Evolutionary conservation across 2,797 vertebrate genomes (phyloP).

Genomic region (Lepilemur septentrionalis): DNA sequence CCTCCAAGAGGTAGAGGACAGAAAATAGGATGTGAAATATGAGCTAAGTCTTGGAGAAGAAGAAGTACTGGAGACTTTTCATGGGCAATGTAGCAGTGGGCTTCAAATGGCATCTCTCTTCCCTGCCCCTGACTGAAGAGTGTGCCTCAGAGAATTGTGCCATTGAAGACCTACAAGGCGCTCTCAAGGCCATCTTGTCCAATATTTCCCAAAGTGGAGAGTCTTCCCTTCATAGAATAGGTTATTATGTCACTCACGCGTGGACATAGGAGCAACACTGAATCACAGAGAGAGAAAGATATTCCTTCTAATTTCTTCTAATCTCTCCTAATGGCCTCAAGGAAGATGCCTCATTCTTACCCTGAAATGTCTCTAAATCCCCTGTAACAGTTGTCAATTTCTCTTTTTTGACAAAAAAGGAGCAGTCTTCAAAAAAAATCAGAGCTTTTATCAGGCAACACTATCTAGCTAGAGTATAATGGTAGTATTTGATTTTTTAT

Average conservation of each 20-base stretch:
- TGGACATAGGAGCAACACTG: neutral
- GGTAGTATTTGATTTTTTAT: neutral
- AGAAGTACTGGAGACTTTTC: neutral
- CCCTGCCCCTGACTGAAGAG: neutral
- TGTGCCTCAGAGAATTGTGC: neutral
- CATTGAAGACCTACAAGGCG: neutral
- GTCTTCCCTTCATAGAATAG: neutral
- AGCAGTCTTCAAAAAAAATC: neutral
- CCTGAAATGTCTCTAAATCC: neutral
- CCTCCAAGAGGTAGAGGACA: neutral
- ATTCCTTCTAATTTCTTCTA: neutral
- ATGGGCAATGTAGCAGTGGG: too few relatives aligned
- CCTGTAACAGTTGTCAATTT: neutral
- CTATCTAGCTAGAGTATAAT: neutral
- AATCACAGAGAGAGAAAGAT: neutral
- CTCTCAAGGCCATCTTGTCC: neutral
- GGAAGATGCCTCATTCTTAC: neutral
- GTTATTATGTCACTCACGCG: neutral
- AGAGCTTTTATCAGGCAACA: neutral
- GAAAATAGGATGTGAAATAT: neutral
- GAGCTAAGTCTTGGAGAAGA: neutral
- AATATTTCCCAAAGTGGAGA: neutral
- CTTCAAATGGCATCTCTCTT: neutral
- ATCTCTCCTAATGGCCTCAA: neutral
- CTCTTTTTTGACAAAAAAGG: neutral